Evolutionary conservation across 2,888 invertebrate species (phyloP).

Genomic region (Aphrophora alni): DNA sequence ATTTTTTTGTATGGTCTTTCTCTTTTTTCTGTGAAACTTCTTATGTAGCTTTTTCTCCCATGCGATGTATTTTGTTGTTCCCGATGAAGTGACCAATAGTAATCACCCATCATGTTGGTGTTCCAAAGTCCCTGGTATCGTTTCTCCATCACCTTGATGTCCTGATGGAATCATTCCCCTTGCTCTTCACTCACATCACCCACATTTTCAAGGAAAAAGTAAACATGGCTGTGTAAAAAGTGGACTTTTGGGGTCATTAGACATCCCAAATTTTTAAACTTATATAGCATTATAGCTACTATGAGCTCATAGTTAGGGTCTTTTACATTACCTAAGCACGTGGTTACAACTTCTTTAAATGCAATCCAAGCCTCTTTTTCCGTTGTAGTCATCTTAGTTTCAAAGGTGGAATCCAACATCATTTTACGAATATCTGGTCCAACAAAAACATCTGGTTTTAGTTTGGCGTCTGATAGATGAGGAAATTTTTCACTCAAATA

Average conservation of each 20-base stretch:
- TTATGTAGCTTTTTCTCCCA: conserved; percentile 10
- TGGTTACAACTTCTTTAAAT: conserved; percentile 33
- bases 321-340: conserved; percentile 33
- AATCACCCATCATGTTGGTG: conserved; percentile 54
- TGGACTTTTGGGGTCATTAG: conserved; percentile 55
- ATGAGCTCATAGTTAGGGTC: conserved; percentile 35
- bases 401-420: conserved; percentile 20
- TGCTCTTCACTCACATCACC: conserved; percentile 55
- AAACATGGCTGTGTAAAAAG: conserved; percentile 54
- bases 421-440: conserved; percentile 24
- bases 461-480: conserved; percentile 16
- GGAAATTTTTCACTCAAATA: conserved; percentile 11
- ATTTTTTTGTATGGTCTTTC: conserved; percentile 10
- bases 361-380: conserved; percentile 44
- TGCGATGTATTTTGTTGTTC: conserved; percentile 13
- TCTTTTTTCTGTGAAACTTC: conserved; percentile 15
- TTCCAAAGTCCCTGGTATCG: conserved; percentile 53
- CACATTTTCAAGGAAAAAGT: conserved; percentile 55
- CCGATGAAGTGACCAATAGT: conserved; percentile 49
- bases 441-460: conserved; percentile 44
- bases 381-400: conserved; percentile 34
- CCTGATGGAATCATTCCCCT: conserved; percentile 56
- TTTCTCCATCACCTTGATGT: conserved; percentile 52
- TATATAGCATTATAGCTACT: conserved; percentile 36
- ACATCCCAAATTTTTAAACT: conserved; percentile 48